These are phyloP conservation scores for Salvelinus alpinus DNA, from an alignment of 2,113 vertebrate genomes.

Conservation along the genomic window DNA sequence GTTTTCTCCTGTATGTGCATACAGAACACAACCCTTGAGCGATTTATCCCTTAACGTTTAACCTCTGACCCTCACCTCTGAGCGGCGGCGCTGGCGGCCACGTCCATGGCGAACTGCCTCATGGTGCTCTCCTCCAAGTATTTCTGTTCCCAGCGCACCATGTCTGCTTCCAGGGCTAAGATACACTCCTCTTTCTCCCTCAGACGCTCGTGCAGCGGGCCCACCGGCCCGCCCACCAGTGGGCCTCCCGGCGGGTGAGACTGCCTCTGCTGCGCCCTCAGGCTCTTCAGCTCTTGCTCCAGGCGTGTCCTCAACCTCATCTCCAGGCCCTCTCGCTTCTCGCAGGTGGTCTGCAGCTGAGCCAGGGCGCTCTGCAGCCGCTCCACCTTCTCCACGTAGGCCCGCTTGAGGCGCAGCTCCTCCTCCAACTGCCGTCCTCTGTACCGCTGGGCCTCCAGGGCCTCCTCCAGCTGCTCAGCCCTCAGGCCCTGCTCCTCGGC, in stretches of 20 bases:
- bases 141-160: conserved; percentile 99
- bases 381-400: conserved; percentile 96
- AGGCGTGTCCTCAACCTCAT: conserved; percentile 88
- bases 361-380: conserved; percentile 90
- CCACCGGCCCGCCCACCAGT: conserved; percentile 68
- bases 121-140: conserved; percentile 97
- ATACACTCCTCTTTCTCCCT: conserved; percentile 93
- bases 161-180: conserved; percentile 93
- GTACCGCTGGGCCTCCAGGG: conserved; percentile 82
- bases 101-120: conserved; percentile 98
- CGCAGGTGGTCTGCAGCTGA: conserved; percentile 94
- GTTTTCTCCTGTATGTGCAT: not conserved
- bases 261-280: conserved; percentile 95
- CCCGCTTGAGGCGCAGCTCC: conserved; percentile 89
- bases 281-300: conserved; percentile 94
- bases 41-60: too few relatives aligned
- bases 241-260: conserved; percentile 35
- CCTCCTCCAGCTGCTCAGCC: conserved; percentile 88
- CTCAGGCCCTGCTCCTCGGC: conserved; percentile 87
- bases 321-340: conserved; percentile 94
- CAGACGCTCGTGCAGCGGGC: conserved; percentile 85
- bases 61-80: conserved; percentile 74
- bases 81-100: conserved; percentile 90
- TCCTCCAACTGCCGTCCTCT: conserved; percentile 87
- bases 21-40: not conserved